Conservation (phyloP, 2,113 vertebrate genomes). For the Eptesicus fuscus region DNA sequence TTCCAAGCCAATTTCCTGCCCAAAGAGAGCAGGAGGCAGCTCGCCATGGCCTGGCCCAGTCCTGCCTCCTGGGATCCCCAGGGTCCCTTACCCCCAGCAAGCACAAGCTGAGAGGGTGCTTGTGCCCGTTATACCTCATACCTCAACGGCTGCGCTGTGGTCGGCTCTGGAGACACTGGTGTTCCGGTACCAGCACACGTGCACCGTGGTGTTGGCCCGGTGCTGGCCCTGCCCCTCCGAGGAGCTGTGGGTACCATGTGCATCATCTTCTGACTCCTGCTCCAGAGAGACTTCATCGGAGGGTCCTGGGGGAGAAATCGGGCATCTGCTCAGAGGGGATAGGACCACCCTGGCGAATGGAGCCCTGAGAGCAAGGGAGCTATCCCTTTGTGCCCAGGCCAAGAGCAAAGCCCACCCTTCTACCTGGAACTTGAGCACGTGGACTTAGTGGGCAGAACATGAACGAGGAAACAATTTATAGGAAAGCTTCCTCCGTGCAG, state of each 20-base stretch:
- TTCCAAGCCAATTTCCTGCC: not conserved
- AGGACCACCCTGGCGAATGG: rapidly evolving
- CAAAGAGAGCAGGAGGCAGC: not conserved
- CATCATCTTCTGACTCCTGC: constrained; percentile 92
- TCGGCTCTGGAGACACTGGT: constrained; percentile 96
- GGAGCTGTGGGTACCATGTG: constrained; percentile 85
- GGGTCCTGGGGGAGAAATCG: constrained; percentile 84
- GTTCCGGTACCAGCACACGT: constrained; percentile 97
- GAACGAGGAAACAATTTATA: no score
- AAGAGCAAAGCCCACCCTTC: not conserved
- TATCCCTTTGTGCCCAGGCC: not conserved
- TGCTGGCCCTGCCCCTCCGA: constrained; percentile 91
- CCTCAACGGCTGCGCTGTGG: constrained; percentile 94
- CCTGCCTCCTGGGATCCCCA: not conserved
- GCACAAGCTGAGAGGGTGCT: not conserved
- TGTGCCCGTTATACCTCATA: constrained; percentile 58
- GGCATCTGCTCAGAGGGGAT: not conserved
- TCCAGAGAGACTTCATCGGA: constrained; percentile 90
- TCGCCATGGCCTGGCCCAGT: not conserved
- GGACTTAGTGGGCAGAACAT: rapidly evolving
- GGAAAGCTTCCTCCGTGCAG: not conserved
- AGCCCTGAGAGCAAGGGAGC: not conserved
- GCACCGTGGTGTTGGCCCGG: constrained; percentile 93
- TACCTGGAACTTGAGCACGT: rapidly evolving
- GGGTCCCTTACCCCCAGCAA: not conserved